phyloP scores from a whole-genome alignment of 1,140 invertebrate species.

The Euura saliciscinereae region DNA sequence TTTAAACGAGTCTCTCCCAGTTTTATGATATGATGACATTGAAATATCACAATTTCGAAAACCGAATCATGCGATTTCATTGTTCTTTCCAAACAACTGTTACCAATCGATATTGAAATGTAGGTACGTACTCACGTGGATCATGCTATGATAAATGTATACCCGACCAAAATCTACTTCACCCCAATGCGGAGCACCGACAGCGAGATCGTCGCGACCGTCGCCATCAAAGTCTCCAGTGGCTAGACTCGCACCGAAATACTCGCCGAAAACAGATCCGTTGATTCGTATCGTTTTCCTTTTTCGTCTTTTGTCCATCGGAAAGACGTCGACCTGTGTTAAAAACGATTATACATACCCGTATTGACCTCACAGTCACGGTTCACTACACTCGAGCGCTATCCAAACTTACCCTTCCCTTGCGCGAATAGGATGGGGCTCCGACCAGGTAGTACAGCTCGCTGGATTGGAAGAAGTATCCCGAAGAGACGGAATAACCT shows the following conservation, averaged over 20 bases:
- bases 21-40: background rate
- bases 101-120: background rate
- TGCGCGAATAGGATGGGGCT: no score
- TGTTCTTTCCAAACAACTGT: background rate
- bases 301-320: no score
- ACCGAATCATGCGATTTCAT: background rate
- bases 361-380: no score
- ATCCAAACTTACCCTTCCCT: no score
- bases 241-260: constrained; percentile 76
- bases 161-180: constrained; percentile 66
- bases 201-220: constrained; percentile 72
- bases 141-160: constrained; percentile 61
- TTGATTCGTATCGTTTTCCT: constrained; percentile 21
- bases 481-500: no score
- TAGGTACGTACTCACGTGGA: background rate
- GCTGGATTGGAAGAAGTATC: no score
- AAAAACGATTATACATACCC: no score
- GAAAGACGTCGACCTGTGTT: no score
- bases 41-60: background rate
- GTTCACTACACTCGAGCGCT: no score
- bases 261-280: constrained; percentile 73
- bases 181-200: constrained; percentile 73
- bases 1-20: constrained; percentile 26
- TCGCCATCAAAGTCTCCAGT: constrained; percentile 76
- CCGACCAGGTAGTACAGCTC: no score